phyloP scores from a whole-genome alignment of 2,888 invertebrate genomes.

The Mayetiola destructor region DNA sequence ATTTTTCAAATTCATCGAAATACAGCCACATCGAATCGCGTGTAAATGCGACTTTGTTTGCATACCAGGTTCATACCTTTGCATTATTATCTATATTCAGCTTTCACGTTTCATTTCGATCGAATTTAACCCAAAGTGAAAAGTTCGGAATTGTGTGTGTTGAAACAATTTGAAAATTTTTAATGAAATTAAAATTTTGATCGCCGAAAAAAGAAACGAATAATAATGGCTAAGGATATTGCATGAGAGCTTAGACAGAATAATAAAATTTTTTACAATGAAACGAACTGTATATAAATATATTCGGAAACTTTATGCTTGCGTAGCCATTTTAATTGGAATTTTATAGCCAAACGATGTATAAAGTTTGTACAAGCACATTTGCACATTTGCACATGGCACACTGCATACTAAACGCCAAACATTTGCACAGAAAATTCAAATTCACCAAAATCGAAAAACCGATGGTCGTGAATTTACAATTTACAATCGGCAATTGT shows the following conservation, averaged over 20 bases:
- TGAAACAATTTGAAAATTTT: too few relatives aligned
- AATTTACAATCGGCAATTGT: too few relatives aligned
- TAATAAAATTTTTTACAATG: slow-evolving; percentile 6
- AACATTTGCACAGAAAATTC: not conserved
- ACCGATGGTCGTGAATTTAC: too few relatives aligned
- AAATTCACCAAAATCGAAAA: not conserved
- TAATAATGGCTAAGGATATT: not conserved
- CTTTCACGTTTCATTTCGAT: too few relatives aligned
- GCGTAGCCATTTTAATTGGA: slow-evolving; percentile 7
- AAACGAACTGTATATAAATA: too few relatives aligned
- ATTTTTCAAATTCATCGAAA: not conserved
- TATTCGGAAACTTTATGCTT: slow-evolving; percentile 3
- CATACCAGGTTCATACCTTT: too few relatives aligned
- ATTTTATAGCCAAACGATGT: slow-evolving; percentile 5
- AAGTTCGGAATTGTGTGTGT: too few relatives aligned
- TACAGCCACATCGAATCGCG: too few relatives aligned
- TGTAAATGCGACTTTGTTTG: too few relatives aligned
- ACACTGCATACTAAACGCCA: too few relatives aligned
- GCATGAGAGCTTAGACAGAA: not conserved
- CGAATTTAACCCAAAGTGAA: too few relatives aligned
- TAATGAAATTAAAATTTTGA: not conserved
- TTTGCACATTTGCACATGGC: not conserved
- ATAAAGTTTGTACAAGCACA: not conserved
- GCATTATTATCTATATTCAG: too few relatives aligned
- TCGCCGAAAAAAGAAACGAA: not conserved